These are phyloP conservation scores for Acanthosepion lycidas DNA, from an alignment of 2,888 invertebrate species.

Conservation along the genomic window DNA sequence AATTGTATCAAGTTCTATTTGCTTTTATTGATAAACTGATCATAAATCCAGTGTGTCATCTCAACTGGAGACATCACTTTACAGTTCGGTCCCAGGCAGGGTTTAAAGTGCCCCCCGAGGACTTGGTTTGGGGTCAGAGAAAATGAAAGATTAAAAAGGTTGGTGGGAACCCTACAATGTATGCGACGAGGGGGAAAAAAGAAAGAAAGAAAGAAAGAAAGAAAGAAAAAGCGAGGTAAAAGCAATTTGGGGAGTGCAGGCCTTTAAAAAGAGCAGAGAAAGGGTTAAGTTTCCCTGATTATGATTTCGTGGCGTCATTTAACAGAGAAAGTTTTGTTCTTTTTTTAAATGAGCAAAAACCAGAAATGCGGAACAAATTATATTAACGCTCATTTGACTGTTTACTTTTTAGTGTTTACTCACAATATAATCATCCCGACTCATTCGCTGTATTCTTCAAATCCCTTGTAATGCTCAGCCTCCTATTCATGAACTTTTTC, in stretches of 20 bases:
- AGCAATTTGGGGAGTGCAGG: background rate
- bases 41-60: slow-evolving; percentile 1
- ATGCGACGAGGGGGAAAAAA: too few species aligned
- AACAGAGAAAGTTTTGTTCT: too few species aligned
- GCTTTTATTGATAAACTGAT: slow-evolving; percentile 17
- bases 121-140: background rate
- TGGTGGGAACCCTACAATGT: background rate
- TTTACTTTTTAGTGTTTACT: background rate
- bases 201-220: too few species aligned
- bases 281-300: background rate
- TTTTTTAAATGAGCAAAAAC: background rate
- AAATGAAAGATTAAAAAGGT: background rate
- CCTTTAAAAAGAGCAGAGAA: background rate
- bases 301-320: background rate
- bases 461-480: too few species aligned
- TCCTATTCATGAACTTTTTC: too few species aligned
- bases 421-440: too few species aligned
- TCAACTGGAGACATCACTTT: background rate
- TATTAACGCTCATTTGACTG: background rate
- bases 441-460: too few species aligned
- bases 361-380: background rate
- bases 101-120: background rate
- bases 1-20: slow-evolving; percentile 33
- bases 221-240: background rate
- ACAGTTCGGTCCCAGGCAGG: background rate